A percentile compares a stretch with the other conserved stretches of the same genome.
These are phyloP conservation scores for Xanthorhoe spadicearia DNA, from an alignment of 2,888 invertebrate genomes.

Conservation along the genomic window DNA sequence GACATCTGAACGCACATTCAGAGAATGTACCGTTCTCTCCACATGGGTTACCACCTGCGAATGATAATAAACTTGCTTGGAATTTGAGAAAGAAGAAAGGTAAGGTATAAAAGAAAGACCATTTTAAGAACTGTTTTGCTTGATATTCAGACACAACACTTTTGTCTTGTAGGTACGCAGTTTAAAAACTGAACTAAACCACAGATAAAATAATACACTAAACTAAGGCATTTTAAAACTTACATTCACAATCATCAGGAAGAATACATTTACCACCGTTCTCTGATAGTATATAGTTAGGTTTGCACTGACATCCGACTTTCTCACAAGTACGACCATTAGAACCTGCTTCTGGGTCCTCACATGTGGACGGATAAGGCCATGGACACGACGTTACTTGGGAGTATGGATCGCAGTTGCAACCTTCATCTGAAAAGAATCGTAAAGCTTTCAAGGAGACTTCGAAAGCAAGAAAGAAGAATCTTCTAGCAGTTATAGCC, in stretches of 20 bases:
- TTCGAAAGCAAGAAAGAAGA: too few relatives aligned
- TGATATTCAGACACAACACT: too few relatives aligned
- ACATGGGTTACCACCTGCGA: slow-evolving; percentile 56
- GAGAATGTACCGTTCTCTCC: slow-evolving; percentile 53
- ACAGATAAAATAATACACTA: too few relatives aligned
- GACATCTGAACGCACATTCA: slow-evolving; percentile 51
- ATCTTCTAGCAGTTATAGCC: too few relatives aligned
- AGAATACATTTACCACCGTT: slow-evolving; percentile 46
- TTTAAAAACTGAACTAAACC: too few relatives aligned
- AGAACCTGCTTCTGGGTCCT: slow-evolving; percentile 44
- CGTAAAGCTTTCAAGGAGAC: too few relatives aligned
- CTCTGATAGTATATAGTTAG: slow-evolving; percentile 45
- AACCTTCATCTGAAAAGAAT: slow-evolving; percentile 32
- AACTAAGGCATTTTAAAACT: slow-evolving; percentile 6
- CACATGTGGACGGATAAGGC: slow-evolving; percentile 49
- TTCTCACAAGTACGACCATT: slow-evolving; percentile 39
- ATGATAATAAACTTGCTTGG: neutral
- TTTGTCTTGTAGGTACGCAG: too few relatives aligned
- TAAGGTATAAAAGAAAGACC: too few relatives aligned
- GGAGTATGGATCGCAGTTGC: slow-evolving; percentile 51
- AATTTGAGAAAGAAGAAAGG: too few relatives aligned
- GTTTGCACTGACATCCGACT: slow-evolving; percentile 50
- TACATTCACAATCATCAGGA: slow-evolving; percentile 48
- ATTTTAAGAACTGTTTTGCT: too few relatives aligned
- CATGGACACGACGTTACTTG: slow-evolving; percentile 45